Conservation (phyloP, 2,113 vertebrate species). For the Pteruthius melanotis region DNA sequence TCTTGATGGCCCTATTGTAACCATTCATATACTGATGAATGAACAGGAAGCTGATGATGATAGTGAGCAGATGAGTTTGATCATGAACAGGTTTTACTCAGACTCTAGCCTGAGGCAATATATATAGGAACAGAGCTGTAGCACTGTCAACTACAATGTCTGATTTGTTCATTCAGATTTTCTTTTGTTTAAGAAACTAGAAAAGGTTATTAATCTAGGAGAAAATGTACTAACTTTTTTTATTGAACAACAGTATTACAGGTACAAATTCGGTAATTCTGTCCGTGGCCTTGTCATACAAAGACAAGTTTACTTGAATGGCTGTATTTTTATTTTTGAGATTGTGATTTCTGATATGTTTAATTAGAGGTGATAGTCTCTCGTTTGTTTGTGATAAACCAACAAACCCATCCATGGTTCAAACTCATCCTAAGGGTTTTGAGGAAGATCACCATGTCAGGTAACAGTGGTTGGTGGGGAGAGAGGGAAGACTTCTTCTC, state of each 20-base stretch:
- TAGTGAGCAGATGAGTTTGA: constrained; percentile 63
- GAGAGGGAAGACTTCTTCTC: neutral
- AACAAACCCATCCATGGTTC: no score
- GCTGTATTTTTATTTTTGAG: neutral
- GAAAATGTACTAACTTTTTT: neutral
- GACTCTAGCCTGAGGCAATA: neutral
- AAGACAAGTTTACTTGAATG: neutral
- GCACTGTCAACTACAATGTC: neutral
- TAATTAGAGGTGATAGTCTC: neutral
- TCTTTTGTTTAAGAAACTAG: neutral
- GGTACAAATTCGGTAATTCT: neutral
- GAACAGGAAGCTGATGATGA: constrained; percentile 58
- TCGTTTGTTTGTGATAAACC: neutral
- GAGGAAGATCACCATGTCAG: neutral
- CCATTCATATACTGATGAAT: constrained; percentile 53
- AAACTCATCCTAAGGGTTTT: neutral
- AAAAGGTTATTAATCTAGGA: neutral
- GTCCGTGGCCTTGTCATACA: neutral
- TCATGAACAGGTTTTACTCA: constrained; percentile 37
- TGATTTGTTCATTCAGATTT: neutral
- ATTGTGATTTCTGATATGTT: neutral
- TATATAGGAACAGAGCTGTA: neutral
- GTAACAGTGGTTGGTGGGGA: neutral
- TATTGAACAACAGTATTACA: neutral
- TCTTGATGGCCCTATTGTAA: constrained; percentile 40